Conservation (phyloP, 2,888 invertebrate species). For the Neoascia interrupta region DNA sequence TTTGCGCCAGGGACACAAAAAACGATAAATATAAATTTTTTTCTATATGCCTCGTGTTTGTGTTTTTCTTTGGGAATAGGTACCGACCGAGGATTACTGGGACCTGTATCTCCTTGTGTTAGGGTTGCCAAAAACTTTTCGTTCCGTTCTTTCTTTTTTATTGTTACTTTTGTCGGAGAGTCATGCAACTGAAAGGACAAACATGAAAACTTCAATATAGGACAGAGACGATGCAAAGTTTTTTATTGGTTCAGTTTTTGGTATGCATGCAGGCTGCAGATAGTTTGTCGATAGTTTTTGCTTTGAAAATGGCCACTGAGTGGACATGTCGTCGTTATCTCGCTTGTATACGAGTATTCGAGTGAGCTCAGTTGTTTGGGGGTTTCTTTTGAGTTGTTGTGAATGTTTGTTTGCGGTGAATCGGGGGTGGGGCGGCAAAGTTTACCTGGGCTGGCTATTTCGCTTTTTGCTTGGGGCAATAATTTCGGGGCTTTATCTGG, state of each 20-base stretch:
- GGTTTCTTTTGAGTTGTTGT: conserved; percentile 31
- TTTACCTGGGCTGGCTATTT: background rate
- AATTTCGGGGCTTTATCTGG: background rate
- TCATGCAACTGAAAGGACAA: background rate
- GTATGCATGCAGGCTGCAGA: conserved; percentile 14
- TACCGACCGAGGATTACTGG: conserved; percentile 12
- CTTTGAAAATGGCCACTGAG: conserved; percentile 37
- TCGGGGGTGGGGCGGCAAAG: conserved; percentile 13
- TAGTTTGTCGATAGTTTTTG: conserved; percentile 27
- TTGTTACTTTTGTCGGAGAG: background rate
- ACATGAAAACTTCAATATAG: conserved; percentile 6
- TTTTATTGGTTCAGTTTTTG: conserved; percentile 30
- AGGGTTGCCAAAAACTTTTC: conserved; percentile 16
- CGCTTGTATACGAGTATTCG: conserved; percentile 16
- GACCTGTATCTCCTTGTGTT: conserved; percentile 20
- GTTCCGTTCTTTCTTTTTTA: too few relatives aligned
- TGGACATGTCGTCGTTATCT: conserved; percentile 53
- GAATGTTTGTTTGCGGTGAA: conserved; percentile 37
- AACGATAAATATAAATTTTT: conserved; percentile 45
- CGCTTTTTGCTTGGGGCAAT: background rate
- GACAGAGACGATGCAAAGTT: background rate
- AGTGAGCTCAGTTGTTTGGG: conserved; percentile 21
- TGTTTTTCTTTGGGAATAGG: conserved; percentile 3
- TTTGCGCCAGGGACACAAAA: background rate
- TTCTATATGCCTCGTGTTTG: background rate